Conservation (phyloP, 2,113 vertebrate genomes). For the Mobula birostris region DNA sequence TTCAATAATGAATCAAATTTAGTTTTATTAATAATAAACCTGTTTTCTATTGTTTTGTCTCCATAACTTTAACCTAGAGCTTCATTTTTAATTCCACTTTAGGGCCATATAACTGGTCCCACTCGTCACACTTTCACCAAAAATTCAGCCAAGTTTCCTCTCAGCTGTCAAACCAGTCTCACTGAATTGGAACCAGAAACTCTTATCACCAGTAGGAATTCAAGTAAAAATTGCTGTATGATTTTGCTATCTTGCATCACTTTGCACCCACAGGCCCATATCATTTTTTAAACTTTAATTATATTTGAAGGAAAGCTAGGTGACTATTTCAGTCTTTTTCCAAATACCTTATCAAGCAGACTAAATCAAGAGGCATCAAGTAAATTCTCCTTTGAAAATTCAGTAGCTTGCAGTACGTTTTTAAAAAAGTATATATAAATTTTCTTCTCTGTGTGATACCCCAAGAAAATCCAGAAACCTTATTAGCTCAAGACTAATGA, state of each 20-base stretch:
- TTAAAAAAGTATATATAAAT: neutral
- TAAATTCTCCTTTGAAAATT: neutral
- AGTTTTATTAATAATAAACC: neutral
- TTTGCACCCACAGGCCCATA: neutral
- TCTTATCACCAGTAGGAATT: neutral
- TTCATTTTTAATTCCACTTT: neutral
- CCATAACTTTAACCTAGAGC: neutral
- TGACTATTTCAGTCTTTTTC: neutral
- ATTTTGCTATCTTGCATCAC: neutral
- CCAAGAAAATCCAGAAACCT: neutral
- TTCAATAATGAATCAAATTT: neutral
- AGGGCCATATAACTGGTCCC: neutral
- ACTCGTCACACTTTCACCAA: neutral
- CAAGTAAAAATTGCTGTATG: neutral
- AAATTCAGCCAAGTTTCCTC: neutral
- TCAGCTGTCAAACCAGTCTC: neutral
- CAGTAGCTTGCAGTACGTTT: neutral
- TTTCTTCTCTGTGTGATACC: neutral
- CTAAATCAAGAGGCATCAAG: neutral
- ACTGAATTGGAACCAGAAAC: neutral
- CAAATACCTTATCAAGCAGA: neutral
- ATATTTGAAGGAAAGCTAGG: neutral
- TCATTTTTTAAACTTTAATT: constrained; percentile 1
- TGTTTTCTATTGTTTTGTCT: neutral
- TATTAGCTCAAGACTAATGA: neutral